phyloP scores from a whole-genome alignment of 2,113 vertebrate species.

The Tenrec ecaudatus region DNA sequence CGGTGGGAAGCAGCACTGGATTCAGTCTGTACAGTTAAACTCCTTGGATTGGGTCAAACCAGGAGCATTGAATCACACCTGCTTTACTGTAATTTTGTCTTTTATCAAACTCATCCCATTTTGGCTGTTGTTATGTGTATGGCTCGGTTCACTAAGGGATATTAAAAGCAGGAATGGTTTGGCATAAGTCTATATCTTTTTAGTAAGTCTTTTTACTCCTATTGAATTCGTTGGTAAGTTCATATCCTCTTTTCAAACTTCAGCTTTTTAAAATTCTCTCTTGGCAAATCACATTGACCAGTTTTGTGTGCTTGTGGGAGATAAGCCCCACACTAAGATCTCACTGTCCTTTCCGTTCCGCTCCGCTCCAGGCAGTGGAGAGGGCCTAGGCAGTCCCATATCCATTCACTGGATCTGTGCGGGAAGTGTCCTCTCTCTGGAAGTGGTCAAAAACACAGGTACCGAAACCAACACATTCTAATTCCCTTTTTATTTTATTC shows the following conservation, averaged over 20 bases:
- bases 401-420: neutral
- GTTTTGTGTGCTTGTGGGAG: neutral
- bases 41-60: conserved; percentile 15
- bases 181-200: conserved; percentile 30
- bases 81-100: neutral
- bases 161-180: conserved; percentile 27
- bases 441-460: neutral
- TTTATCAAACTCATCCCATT: conserved; percentile 35
- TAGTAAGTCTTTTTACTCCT: neutral
- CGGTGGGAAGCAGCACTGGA: neutral
- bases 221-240: neutral
- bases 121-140: neutral
- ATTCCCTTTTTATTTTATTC: conserved; percentile 22
- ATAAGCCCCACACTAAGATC: neutral
- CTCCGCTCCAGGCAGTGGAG: conserved; percentile 10
- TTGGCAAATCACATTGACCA: conserved; percentile 1
- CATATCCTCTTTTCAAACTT: neutral
- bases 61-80: conserved; percentile 27
- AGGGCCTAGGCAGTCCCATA: neutral
- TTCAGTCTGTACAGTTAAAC: neutral
- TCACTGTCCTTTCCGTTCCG: conserved; percentile 17
- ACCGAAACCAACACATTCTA: neutral
- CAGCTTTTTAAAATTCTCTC: neutral
- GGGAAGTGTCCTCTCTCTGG: neutral
- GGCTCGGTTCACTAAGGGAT: neutral